Base-by-base conservation (phyloP, 23 tunicate species). In the Phallusia fumigata region DNA sequence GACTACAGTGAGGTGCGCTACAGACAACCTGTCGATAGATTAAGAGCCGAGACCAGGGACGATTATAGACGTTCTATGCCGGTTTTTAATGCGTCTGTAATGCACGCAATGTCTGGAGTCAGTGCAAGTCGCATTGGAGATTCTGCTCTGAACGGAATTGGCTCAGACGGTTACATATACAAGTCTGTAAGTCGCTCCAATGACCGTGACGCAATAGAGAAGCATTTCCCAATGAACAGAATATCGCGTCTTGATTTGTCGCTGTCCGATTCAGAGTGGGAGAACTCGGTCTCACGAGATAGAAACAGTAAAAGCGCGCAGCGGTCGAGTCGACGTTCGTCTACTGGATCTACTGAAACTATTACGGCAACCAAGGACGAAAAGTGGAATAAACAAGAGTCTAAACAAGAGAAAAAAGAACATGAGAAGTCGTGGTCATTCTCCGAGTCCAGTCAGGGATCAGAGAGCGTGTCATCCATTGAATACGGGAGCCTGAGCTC, bases 381-480 rank as follows among this genome's bases (percentile, higher is more conserved):
- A 26, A 35, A 77, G 52, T 21, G 69, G 28, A 58, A 8, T 1
- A 58, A 58, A 26, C 49, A 45, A 44, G 52, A 52, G 50, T 8
- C 31, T 35, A 1, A 6, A 33, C 81, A 78, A 11, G 35, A 80
- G 36, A 51, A 33, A 30, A 36, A 36, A 69, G 49, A 19, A 52
- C n/a, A n/a, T n/a, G n/a, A n/a, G n/a, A n/a, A n/a, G 51, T 28
- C 21, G 10, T 3, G 69, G 1, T 24, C 69, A 21, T 2, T 30
- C 2, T 83, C 86, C 19, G 36, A 35, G 0, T 44, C 79, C n/a
- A 86, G 90, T 52, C 33, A 53, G 8, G 90, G 84, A 0, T 24
- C 84, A 0, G 90, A 44, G 11, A 86, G 90, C 82, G 90, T 80
- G 49, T 86, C 90, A 28, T 86, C 90, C 0, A 79, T 86, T 22